Percentiles rank a stretch among this genome's conserved stretches.
These are phyloP conservation scores for Peromyscus melanophrys DNA, from an alignment of 2,797 vertebrate genomes.

Conservation along the genomic window DNA sequence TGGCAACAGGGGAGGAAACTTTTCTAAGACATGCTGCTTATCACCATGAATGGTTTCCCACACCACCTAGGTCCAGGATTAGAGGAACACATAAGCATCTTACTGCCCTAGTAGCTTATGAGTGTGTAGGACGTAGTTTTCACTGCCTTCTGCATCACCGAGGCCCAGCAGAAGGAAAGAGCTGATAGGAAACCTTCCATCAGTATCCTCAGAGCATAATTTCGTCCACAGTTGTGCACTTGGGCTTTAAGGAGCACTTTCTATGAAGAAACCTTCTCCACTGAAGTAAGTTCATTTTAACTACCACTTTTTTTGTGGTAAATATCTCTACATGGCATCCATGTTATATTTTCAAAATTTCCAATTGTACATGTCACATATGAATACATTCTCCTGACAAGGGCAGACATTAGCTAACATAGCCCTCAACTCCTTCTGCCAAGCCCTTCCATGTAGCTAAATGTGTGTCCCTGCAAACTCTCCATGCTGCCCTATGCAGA, in stretches of 20 bases:
- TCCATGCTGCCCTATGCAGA: background rate
- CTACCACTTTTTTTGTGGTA: background rate
- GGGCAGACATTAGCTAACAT: background rate
- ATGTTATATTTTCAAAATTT: background rate
- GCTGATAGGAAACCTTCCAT: background rate
- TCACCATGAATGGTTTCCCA: background rate
- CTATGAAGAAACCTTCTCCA: background rate
- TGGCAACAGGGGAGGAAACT: background rate
- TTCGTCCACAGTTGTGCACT: background rate
- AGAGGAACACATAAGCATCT: background rate
- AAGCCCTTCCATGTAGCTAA: background rate
- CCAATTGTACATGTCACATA: background rate
- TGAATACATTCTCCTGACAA: background rate
- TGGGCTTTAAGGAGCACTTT: background rate
- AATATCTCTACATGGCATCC: background rate
- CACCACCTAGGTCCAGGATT: background rate
- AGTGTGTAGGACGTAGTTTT: background rate
- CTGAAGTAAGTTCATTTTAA: background rate
- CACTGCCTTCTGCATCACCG: background rate
- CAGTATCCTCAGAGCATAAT: background rate
- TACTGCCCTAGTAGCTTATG: background rate
- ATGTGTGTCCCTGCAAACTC: background rate
- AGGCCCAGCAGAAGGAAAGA: background rate
- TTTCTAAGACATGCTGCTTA: background rate
- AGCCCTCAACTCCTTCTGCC: background rate